Evolutionary conservation across 2,888 invertebrate genomes (phyloP), one percentile per base, ranked within the genome.

Genomic region (Cephus sareptanus): DNA sequence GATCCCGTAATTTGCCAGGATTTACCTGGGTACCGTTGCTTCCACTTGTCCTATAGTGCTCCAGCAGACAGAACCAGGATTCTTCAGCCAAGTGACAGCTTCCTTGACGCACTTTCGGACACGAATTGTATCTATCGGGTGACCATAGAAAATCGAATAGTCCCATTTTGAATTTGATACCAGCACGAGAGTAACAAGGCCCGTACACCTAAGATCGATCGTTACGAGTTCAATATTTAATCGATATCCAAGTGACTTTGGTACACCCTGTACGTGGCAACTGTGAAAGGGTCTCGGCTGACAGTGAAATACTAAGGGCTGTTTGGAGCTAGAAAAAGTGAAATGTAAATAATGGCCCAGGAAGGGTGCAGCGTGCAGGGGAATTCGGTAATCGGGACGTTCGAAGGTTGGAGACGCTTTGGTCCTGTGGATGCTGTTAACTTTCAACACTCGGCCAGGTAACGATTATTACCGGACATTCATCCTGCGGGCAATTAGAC

Each of bases 1-100:
- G 80, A 81, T 84, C 82, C 84, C 80, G 81, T 83, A 83, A 79
- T 84, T 86, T 84, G 76, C 79, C 80, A 31, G 71, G 80, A 81
- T 82, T 83, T 84, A 84, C 83, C 82, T 83, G 85, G 75, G 83
- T 83, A 82, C 82, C 82, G 34, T 76, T 79, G 77, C 79, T 75
- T 78, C 76, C 68, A 68, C n/a, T 31, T 74, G 35, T 75, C 75
- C 73, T 75, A 73, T 77, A n/a, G 78, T 77, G 76, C 56, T 70
- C 37, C 75, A 13, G 73, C 74, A 71, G 33, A 73, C 40, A 75
- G 77, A 76, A 75, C 79, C 78, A 79, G 79, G 79, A 82, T 80
- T 79, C 83, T 79, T 75, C 13, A 71, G 33, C 56, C 74, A 77
- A 76, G n/a, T 56, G 73, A 74, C 68, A 73, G 34, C 69, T 75